Evolutionary conservation across 2,113 vertebrate species (phyloP), one percentile per base, ranked within the genome.

Genomic region (rabbit (Oryctolagus cuniculus)): DNA sequence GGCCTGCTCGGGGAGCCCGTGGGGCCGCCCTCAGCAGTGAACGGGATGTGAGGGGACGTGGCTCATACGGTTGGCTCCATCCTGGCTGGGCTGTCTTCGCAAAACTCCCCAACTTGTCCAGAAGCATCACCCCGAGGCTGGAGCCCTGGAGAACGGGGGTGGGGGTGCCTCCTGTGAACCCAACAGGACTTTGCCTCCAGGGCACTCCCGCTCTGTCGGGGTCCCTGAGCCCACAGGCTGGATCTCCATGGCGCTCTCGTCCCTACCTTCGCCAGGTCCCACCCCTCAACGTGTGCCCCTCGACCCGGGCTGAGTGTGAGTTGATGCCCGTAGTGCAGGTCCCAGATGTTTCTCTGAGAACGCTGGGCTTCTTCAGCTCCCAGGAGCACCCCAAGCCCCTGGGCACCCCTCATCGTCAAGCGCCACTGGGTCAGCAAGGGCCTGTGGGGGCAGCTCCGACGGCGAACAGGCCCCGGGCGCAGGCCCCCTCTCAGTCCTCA

Each of bases 281-380:
- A 38, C 38, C 5, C 38, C 3, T 38, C 38, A 38, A 38, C 44
- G 44, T 44, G 44, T 9, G 29, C 4, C 38, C 84, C 22, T 15
- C 1, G 3, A 6, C 16, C 58, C 31, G 63, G 25, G 17, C 69
- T 17, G 10, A 72, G 69, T 25, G 49, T 6, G 75, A 58, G 25
- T 13, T 69, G 51, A 10, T 3, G 17, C 15, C 15, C 1, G 31
- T 63, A 51, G 8, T n/a, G 10, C 3, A 0, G 0, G 2, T 27
- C 29, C 21, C n/a, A 38, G 21, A 3, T 17, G 82, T 19, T n/a
- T 36, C 49, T 34, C 15, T 11, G 66, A 25, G 67, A 38, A 51
- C 6, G 2, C 31, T 12, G 51, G 38, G 2, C 49, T 64, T 58
- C 31, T 70, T 69, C 34, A 29, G 10, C 51, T 29, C 82, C 31